A percentile compares a stretch with the other conserved stretches of the same genome.
Conservation (phyloP, 2,113 vertebrate species). For the Mohoua ochrocephala region DNA sequence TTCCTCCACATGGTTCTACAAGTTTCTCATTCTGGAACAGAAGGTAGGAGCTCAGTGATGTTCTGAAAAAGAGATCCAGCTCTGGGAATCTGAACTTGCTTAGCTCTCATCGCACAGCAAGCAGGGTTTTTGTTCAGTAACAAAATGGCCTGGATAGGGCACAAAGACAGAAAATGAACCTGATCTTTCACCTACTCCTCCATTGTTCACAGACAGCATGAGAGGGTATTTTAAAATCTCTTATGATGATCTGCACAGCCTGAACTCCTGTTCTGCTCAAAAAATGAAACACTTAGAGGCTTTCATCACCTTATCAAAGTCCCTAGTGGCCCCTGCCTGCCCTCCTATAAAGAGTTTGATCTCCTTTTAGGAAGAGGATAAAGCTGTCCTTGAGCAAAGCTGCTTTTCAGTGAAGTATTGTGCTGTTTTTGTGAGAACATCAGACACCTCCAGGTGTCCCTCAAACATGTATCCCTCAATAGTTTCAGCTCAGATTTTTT, state of each 20-base stretch:
- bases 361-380: constrained; percentile 12
- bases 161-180: background rate
- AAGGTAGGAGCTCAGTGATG: background rate
- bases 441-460: constrained; percentile 2
- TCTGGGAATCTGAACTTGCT: background rate
- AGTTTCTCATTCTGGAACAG: background rate
- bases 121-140: background rate
- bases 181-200: background rate
- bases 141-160: background rate
- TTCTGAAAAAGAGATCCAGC: background rate
- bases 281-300: background rate
- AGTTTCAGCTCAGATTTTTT: background rate
- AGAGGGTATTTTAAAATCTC: constrained; percentile 14
- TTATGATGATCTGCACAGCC: background rate
- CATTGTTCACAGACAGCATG: constrained; percentile 35
- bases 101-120: background rate
- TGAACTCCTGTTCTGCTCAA: background rate
- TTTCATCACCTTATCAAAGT: constrained; percentile 40
- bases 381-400: constrained; percentile 20
- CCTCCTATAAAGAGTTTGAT: constrained; percentile 8
- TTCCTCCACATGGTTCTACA: background rate
- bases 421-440: background rate
- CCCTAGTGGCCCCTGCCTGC: background rate
- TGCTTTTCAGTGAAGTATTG: constrained; percentile 3
- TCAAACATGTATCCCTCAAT: constrained; percentile 27